Conservation (phyloP, 1,140 invertebrate species). For the Conopomorpha cramerella region DNA sequence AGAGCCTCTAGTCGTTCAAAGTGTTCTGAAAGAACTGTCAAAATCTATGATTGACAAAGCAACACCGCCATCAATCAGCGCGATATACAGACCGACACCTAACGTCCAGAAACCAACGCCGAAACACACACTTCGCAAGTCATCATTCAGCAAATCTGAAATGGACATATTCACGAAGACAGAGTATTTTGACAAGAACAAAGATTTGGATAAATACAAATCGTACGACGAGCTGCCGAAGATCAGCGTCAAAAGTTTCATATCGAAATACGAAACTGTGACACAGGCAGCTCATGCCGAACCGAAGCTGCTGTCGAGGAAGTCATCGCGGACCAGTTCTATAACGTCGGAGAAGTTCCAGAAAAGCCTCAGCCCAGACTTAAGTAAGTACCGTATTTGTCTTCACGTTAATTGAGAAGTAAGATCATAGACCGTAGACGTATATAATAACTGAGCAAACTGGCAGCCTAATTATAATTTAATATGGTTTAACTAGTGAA, state of each 20-base stretch:
- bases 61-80: too few species aligned
- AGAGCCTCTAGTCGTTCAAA: too few species aligned
- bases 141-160: constrained; percentile 45
- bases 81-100: too few species aligned
- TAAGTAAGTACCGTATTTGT: constrained; percentile 24
- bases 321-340: constrained; percentile 12
- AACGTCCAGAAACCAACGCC: too few species aligned
- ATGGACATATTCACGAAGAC: constrained; percentile 49
- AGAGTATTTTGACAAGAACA: constrained; percentile 11
- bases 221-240: constrained; percentile 48
- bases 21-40: too few species aligned
- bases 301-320: constrained; percentile 8
- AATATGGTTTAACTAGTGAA: too few species aligned
- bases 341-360: constrained; percentile 11
- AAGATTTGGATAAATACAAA: constrained; percentile 38
- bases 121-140: constrained; percentile 5
- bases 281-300: constrained; percentile 19
- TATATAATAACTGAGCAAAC: too few species aligned
- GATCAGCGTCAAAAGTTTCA: constrained; percentile 43
- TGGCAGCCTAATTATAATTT: too few species aligned
- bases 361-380: constrained; percentile 15
- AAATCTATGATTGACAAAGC: too few species aligned
- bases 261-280: constrained; percentile 40
- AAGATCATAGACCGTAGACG: too few species aligned
- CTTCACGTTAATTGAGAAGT: too few species aligned